Percentiles rank a stretch among this genome's conserved stretches.
phyloP scores from a whole-genome alignment of 2,113 vertebrate species.

The Chloropsis hardwickii region DNA sequence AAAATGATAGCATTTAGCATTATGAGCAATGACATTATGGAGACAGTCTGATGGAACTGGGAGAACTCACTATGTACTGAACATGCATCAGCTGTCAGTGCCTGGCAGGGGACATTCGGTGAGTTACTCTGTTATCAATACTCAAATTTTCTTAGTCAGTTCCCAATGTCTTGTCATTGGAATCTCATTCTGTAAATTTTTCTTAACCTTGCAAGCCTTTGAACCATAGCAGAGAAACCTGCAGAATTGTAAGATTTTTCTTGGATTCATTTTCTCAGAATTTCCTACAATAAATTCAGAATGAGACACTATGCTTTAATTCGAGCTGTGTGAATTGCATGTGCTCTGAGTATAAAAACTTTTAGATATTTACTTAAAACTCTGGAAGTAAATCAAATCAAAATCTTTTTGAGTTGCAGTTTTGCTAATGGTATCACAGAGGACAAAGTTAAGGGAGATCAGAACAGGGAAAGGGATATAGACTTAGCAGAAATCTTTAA shows the following conservation, averaged over 20 bases:
- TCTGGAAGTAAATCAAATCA: not conserved
- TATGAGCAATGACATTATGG: not conserved
- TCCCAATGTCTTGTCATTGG: not conserved
- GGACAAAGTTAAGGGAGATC: not conserved
- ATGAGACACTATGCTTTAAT: not conserved
- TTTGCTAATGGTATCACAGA: not conserved
- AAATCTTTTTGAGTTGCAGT: not conserved
- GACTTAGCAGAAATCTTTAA: not conserved
- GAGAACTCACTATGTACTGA: not conserved
- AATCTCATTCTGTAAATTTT: not conserved
- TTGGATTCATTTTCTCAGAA: not conserved
- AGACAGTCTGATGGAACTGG: not conserved
- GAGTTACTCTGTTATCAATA: not conserved
- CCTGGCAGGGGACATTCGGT: not conserved
- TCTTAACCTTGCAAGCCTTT: not conserved
- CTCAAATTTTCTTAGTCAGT: not conserved
- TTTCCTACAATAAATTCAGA: not conserved
- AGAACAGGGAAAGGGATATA: not conserved
- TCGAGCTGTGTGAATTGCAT: not conserved
- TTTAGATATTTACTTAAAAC: not conserved
- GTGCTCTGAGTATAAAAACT: not conserved
- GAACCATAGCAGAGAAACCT: not conserved
- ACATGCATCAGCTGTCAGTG: not conserved
- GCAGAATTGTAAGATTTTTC: not conserved
- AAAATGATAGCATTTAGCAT: not conserved